These are phyloP conservation scores for Etheostoma nigrum DNA, from an alignment of 2,797 vertebrate species.

Conservation along the genomic window DNA sequence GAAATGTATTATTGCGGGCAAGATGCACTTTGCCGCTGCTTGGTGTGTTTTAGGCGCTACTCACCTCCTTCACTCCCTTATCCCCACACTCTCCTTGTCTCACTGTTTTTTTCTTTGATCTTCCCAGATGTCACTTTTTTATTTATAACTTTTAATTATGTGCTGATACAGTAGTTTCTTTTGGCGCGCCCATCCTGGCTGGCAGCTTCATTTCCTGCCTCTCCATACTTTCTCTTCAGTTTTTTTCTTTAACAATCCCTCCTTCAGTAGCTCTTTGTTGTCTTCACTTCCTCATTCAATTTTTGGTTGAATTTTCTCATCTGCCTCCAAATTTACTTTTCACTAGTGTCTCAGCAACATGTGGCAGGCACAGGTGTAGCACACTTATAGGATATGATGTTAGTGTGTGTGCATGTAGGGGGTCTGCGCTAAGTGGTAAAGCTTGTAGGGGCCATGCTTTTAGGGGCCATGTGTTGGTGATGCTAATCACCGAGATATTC, in stretches of 20 bases:
- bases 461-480: slow-evolving; percentile 48
- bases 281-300: slow-evolving; percentile 4
- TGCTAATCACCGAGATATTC: slow-evolving; percentile 44
- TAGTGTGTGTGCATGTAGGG: slow-evolving; percentile 2
- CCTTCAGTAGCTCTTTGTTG: slow-evolving; percentile 1
- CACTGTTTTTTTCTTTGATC: slow-evolving; percentile 55
- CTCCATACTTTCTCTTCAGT: neutral
- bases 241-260: slow-evolving; percentile 3
- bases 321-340: neutral
- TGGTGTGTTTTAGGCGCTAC: too few species aligned
- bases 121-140: slow-evolving; percentile 41
- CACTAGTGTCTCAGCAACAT: neutral
- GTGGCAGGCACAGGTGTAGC: slow-evolving; percentile 46
- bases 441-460: slow-evolving; percentile 46
- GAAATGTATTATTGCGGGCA: too few species aligned
- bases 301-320: neutral
- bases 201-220: slow-evolving; percentile 36
- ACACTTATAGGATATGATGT: slow-evolving; percentile 17
- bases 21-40: too few species aligned
- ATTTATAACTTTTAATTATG: slow-evolving; percentile 56
- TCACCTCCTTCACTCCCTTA: neutral
- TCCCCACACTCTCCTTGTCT: slow-evolving; percentile 3
- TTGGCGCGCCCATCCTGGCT: slow-evolving; percentile 17
- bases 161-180: slow-evolving; percentile 61
- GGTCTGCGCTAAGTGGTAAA: slow-evolving; percentile 30